A percentile compares a stretch with the other conserved stretches of the same genome.
These are phyloP conservation scores for Harpagus bidentatus DNA, from an alignment of 2,113 vertebrate species.

Conservation along the genomic window DNA sequence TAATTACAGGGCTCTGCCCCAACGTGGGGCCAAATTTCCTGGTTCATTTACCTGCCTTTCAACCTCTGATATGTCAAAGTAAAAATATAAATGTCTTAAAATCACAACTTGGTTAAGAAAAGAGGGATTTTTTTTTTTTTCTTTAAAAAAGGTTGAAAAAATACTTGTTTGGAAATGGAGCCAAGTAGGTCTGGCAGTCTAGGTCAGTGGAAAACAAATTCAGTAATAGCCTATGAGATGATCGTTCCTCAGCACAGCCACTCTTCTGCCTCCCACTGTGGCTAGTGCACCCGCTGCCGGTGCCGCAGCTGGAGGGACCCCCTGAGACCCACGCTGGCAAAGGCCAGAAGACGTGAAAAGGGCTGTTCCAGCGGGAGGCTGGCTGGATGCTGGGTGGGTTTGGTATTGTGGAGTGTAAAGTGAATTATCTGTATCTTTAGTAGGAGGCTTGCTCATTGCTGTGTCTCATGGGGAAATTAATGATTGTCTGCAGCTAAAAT, in stretches of 20 bases:
- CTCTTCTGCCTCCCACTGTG: background rate
- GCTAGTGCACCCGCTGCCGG: background rate
- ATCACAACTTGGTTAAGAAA: background rate
- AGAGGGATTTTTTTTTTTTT: background rate
- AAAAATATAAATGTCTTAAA: background rate
- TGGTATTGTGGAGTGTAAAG: background rate
- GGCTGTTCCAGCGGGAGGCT: background rate
- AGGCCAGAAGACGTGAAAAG: background rate
- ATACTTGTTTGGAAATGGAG: background rate
- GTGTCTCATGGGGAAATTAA: background rate
- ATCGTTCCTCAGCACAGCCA: background rate
- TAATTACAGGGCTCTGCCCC: background rate
- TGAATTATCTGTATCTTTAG: background rate
- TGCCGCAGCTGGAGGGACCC: background rate
- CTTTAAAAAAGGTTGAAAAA: background rate
- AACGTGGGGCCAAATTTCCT: fast-evolving
- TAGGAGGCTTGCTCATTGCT: background rate
- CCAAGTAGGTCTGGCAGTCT: background rate
- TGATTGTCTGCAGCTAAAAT: background rate
- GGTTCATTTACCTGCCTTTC: background rate
- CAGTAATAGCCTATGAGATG: background rate
- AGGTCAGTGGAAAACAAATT: background rate
- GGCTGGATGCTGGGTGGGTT: background rate
- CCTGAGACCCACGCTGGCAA: fast-evolving
- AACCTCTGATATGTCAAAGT: background rate